Conservation (phyloP, 2,797 vertebrate species). For the Argyrosomus regius region DNA sequence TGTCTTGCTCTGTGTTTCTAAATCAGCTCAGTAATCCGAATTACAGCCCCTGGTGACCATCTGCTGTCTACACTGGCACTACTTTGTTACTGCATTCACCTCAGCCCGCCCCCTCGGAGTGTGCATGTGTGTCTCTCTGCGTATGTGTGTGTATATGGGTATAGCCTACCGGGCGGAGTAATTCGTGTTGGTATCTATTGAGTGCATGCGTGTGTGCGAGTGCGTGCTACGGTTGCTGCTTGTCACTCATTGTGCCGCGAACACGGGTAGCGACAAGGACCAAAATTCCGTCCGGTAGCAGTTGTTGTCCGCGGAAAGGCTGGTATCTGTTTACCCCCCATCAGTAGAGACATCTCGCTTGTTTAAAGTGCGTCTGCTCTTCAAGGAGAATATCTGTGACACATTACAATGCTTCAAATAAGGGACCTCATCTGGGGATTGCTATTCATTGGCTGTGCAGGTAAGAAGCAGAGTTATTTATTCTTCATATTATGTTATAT, state of each 20-base stretch:
- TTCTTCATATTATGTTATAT: constrained; percentile 12
- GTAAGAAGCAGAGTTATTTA: constrained; percentile 79
- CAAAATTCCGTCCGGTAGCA: constrained; percentile 68
- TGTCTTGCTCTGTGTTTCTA: constrained; percentile 32
- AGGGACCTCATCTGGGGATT: constrained; percentile 91
- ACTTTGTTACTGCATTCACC: constrained; percentile 77
- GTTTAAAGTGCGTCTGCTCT: constrained; percentile 73
- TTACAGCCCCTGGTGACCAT: constrained; percentile 78
- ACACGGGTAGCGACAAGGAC: constrained; percentile 87
- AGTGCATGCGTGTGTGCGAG: constrained; percentile 53
- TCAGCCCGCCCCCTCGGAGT: constrained; percentile 64
- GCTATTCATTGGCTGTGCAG: constrained; percentile 91
- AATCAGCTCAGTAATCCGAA: constrained; percentile 82
- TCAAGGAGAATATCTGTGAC: constrained; percentile 83
- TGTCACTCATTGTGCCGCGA: constrained; percentile 93
- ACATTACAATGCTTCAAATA: constrained; percentile 91
- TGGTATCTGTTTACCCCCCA: constrained; percentile 16
- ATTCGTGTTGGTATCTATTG: constrained; percentile 78
- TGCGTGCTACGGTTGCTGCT: constrained; percentile 89
- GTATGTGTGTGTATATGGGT: constrained; percentile 10
- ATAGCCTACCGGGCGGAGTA: constrained; percentile 89
- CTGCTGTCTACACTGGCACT: constrained; percentile 81
- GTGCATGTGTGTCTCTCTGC: constrained; percentile 43
- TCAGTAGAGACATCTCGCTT: constrained; percentile 43
- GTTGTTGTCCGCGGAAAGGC: constrained; percentile 66